These are phyloP conservation scores for Cylloceria caligata DNA, from an alignment of 2,888 invertebrate species.

Conservation along the genomic window DNA sequence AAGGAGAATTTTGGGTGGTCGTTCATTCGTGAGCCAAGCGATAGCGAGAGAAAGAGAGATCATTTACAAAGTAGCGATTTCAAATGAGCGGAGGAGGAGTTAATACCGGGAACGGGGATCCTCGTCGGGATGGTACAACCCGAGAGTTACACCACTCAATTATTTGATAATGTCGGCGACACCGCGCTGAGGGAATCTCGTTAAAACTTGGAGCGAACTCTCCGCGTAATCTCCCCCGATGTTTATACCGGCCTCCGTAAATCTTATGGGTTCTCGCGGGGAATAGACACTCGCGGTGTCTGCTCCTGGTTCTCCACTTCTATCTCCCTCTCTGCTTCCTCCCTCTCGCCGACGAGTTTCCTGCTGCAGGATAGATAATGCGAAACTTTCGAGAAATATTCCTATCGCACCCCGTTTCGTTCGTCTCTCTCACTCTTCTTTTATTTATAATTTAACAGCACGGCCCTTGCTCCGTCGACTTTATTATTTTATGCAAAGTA, in stretches of 20 bases:
- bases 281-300: slow-evolving; percentile 64
- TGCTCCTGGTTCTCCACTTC: slow-evolving; percentile 52
- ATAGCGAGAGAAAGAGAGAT: slow-evolving; percentile 38
- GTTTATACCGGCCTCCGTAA: slow-evolving; percentile 83
- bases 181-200: slow-evolving; percentile 83
- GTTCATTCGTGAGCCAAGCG: slow-evolving; percentile 53
- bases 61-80: slow-evolving; percentile 65
- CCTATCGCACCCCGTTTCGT: slow-evolving; percentile 58
- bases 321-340: slow-evolving; percentile 27
- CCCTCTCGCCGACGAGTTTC: slow-evolving; percentile 41
- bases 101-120: slow-evolving; percentile 68
- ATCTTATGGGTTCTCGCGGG: slow-evolving; percentile 74
- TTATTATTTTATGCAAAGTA: slow-evolving; percentile 55
- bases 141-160: slow-evolving; percentile 84
- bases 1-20: slow-evolving; percentile 65
- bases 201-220: slow-evolving; percentile 84
- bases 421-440: slow-evolving; percentile 53
- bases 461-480: slow-evolving; percentile 33
- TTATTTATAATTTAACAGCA: slow-evolving; percentile 63
- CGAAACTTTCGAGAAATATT: slow-evolving; percentile 75
- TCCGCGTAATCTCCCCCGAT: slow-evolving; percentile 84
- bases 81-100: slow-evolving; percentile 67
- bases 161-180: slow-evolving; percentile 84
- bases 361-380: slow-evolving; percentile 78
- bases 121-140: slow-evolving; percentile 79